Percentiles rank a stretch among this genome's conserved stretches.
Conservation (phyloP, 2,113 vertebrate species). For the Miniopterus natalensis region DNA sequence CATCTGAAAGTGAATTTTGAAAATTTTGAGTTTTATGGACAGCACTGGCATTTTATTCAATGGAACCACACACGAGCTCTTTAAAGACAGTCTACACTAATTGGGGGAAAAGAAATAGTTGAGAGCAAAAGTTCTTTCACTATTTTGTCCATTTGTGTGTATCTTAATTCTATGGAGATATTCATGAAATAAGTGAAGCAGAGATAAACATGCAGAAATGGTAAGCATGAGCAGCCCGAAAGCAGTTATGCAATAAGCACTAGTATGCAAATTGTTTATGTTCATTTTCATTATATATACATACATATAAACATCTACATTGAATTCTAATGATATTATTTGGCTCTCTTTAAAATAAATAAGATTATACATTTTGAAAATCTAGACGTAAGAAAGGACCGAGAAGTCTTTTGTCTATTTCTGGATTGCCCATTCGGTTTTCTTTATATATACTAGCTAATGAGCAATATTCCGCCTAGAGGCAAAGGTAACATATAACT, state of each 20-base stretch:
- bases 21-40: neutral
- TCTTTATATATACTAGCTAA: conserved; percentile 39
- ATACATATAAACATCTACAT: neutral
- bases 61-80: neutral
- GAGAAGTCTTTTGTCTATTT: neutral
- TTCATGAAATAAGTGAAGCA: conserved; percentile 52
- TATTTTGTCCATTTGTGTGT: conserved; percentile 48
- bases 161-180: conserved; percentile 29
- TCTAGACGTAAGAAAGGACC: neutral
- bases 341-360: conserved; percentile 47
- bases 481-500: conserved; percentile 13
- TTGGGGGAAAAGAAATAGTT: neutral
- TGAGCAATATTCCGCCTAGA: conserved; percentile 25
- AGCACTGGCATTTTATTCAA: conserved; percentile 38
- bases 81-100: neutral
- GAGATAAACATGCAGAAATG: conserved; percentile 48
- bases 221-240: neutral
- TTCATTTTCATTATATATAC: conserved; percentile 46
- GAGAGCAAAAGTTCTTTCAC: neutral
- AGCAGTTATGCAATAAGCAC: neutral
- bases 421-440: neutral
- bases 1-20: neutral
- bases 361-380: conserved; percentile 22
- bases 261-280: conserved; percentile 5
- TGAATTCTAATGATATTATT: conserved; percentile 26